phyloP scores from a whole-genome alignment of 2,113 vertebrate genomes.

The Romanogobio albipinnatus region DNA sequence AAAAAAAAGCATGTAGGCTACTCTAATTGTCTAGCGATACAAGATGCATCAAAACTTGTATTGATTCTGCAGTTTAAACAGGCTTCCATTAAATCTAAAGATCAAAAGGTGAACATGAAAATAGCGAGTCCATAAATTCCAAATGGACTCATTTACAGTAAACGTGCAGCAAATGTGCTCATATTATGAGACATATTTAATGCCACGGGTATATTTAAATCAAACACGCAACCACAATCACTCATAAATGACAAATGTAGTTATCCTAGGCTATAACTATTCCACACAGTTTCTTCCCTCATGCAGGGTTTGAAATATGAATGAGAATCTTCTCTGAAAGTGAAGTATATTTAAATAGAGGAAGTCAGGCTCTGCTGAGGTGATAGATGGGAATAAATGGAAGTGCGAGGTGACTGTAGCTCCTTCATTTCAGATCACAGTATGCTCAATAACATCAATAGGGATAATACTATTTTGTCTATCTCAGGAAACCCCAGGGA shows the following conservation, averaged over 20 bases:
- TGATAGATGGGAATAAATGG: slow-evolving; percentile 41
- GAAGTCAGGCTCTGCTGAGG: slow-evolving; percentile 28
- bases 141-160: slow-evolving; percentile 22
- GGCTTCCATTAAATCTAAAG: neutral
- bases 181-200: slow-evolving; percentile 22
- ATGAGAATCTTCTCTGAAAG: slow-evolving; percentile 31
- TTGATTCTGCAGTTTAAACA: slow-evolving; percentile 29
- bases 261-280: slow-evolving; percentile 21
- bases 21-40: neutral
- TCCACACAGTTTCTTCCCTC: neutral
- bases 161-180: slow-evolving; percentile 14
- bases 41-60: too few species aligned
- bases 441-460: slow-evolving; percentile 41
- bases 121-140: neutral
- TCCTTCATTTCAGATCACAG: slow-evolving; percentile 41
- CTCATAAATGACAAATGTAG: slow-evolving; percentile 44
- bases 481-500: slow-evolving; percentile 24
- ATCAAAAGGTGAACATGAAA: slow-evolving; percentile 6
- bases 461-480: slow-evolving; percentile 21
- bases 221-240: slow-evolving; percentile 26
- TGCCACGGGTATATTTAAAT: slow-evolving; percentile 16
- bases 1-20: neutral
- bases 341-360: slow-evolving; percentile 39
- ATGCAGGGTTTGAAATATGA: slow-evolving; percentile 35
- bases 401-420: slow-evolving; percentile 13